These are phyloP conservation scores for Helicoverpa assulta DNA, from an alignment of 2,888 invertebrate species.

Conservation along the genomic window DNA sequence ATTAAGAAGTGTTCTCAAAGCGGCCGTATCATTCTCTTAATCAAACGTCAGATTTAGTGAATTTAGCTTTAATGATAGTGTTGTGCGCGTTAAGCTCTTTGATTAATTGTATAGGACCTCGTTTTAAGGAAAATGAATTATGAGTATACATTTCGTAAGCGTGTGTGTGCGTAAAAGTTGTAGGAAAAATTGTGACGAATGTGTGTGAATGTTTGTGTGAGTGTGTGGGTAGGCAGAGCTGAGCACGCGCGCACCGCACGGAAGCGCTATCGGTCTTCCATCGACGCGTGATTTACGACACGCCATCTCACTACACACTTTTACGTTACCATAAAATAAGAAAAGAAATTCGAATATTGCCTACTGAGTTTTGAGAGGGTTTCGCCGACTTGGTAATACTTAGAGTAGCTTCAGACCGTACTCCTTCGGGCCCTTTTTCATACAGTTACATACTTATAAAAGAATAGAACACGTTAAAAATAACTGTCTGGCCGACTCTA, in stretches of 20 bases:
- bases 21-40: conserved; percentile 81
- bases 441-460: no score
- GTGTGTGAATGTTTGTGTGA: conserved; percentile 2
- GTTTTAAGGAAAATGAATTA: conserved; percentile 72
- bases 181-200: conserved; percentile 24
- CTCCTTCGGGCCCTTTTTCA: no score
- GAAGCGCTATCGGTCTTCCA: conserved; percentile 84
- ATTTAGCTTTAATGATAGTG: conserved; percentile 86
- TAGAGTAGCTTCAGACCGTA: neutral
- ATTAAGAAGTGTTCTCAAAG: conserved; percentile 56
- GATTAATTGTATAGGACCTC: conserved; percentile 83
- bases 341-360: conserved; percentile 59
- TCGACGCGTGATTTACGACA: conserved; percentile 84
- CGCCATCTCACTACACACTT: conserved; percentile 77
- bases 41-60: conserved; percentile 88
- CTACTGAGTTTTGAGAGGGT: conserved; percentile 40
- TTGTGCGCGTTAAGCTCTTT: conserved; percentile 82
- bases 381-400: neutral
- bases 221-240: conserved; percentile 26
- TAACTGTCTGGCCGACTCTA: no score
- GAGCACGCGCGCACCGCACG: conserved; percentile 70
- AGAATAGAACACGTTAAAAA: no score
- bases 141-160: conserved; percentile 34
- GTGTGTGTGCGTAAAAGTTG: conserved; percentile 13
- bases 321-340: conserved; percentile 67